These are phyloP conservation scores for Sesamia nonagrioides DNA, from an alignment of 1,140 invertebrate species.

Conservation along the genomic window DNA sequence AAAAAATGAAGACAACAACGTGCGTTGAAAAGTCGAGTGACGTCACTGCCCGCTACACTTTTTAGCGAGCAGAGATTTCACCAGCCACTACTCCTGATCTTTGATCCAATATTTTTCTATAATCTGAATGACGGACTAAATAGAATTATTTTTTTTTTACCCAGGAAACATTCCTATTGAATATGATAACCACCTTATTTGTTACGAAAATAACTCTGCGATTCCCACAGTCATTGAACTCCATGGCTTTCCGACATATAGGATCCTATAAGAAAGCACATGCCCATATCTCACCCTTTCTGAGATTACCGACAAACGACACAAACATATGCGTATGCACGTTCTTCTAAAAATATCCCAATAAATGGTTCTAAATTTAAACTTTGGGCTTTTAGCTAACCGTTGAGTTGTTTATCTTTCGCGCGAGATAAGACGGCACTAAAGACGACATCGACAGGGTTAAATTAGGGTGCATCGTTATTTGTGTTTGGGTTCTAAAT, in stretches of 20 bases:
- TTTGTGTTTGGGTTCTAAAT: constrained; percentile 15
- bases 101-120: too few species aligned
- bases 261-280: neutral
- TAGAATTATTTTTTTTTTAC: too few species aligned
- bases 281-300: neutral
- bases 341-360: neutral
- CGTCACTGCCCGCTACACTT: too few species aligned
- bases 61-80: too few species aligned
- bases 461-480: constrained; percentile 7
- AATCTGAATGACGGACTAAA: too few species aligned
- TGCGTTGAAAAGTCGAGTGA: too few species aligned
- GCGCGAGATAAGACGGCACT: constrained; percentile 27
- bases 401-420: constrained; percentile 43
- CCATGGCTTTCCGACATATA: neutral
- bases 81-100: too few species aligned
- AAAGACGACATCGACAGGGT: constrained; percentile 4
- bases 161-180: too few species aligned
- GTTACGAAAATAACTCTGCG: too few species aligned
- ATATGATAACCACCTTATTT: too few species aligned
- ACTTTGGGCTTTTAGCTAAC: constrained; percentile 25
- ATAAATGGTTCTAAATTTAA: constrained; percentile 37
- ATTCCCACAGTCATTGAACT: too few species aligned
- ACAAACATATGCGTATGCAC: neutral
- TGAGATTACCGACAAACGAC: neutral
- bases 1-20: too few species aligned